Evolutionary conservation across 2,797 vertebrate species (phyloP).

Genomic region (Melanotaenia boesemani): DNA sequence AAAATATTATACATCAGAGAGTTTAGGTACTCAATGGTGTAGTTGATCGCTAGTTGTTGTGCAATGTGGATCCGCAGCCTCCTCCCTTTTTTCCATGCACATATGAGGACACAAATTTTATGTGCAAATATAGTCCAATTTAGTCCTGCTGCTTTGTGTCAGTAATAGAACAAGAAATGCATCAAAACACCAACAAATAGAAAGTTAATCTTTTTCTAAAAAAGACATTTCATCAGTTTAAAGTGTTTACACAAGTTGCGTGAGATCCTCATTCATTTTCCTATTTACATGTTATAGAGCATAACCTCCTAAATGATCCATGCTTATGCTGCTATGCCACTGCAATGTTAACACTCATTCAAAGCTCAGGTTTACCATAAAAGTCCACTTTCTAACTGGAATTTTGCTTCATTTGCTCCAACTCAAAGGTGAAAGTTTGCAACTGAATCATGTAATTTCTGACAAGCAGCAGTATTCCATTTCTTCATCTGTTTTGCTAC

Average conservation of each 20-base stretch:
- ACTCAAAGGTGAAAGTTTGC: background rate
- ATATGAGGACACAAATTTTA: background rate
- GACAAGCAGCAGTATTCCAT: background rate
- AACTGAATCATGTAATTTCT: background rate
- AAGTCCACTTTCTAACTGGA: background rate
- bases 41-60: slow-evolving; percentile 4
- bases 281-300: background rate
- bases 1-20: background rate
- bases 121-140: background rate
- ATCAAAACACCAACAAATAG: background rate
- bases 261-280: background rate
- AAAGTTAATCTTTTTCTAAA: background rate
- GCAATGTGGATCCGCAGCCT: background rate
- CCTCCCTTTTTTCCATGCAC: background rate
- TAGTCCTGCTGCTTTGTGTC: background rate
- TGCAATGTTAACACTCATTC: background rate
- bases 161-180: background rate
- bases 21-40: background rate
- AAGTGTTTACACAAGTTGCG: background rate
- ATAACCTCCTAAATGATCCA: background rate
- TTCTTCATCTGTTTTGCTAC: background rate
- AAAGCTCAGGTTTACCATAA: background rate
- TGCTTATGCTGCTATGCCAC: background rate
- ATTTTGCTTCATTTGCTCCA: background rate
- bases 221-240: background rate